Evolutionary conservation across 2,888 invertebrate genomes (phyloP).

Genomic region (Zygogramma bicolorata): DNA sequence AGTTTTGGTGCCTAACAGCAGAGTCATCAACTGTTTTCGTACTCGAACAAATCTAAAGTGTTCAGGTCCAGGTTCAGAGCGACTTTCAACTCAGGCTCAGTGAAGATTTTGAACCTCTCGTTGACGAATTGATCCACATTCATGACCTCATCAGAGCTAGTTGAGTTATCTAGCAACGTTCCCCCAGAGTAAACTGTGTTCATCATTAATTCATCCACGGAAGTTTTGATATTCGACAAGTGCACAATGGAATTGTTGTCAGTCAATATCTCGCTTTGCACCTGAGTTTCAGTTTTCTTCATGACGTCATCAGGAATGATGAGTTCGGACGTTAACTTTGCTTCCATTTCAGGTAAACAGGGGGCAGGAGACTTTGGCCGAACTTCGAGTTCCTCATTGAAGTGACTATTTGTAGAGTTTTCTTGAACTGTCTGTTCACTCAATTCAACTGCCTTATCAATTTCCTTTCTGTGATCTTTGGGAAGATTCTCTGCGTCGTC

Average conservation of each 20-base stretch:
- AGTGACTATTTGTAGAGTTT: not conserved
- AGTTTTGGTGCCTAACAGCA: not conserved
- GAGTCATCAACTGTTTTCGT: constrained; percentile 59
- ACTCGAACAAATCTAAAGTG: constrained; percentile 63
- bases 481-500: constrained; percentile 6
- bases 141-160: constrained; percentile 64
- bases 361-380: not conserved
- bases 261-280: constrained; percentile 49
- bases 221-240: constrained; percentile 51
- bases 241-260: constrained; percentile 56
- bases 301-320: constrained; percentile 9
- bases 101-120: constrained; percentile 64
- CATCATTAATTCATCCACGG: constrained; percentile 61
- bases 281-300: constrained; percentile 21
- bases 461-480: not conserved
- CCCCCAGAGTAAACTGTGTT: constrained; percentile 57
- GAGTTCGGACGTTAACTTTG: constrained; percentile 9
- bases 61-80: constrained; percentile 61
- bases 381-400: not conserved
- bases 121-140: constrained; percentile 66
- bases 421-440: not conserved
- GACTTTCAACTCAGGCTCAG: constrained; percentile 60
- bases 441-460: not conserved
- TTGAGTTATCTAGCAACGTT: constrained; percentile 61
- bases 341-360: constrained; percentile 18